Percentiles rank a stretch among this genome's conserved stretches.
Evolutionary conservation across 2,797 vertebrate genomes (phyloP).

Genomic region (Melanotaenia pygmaea): DNA sequence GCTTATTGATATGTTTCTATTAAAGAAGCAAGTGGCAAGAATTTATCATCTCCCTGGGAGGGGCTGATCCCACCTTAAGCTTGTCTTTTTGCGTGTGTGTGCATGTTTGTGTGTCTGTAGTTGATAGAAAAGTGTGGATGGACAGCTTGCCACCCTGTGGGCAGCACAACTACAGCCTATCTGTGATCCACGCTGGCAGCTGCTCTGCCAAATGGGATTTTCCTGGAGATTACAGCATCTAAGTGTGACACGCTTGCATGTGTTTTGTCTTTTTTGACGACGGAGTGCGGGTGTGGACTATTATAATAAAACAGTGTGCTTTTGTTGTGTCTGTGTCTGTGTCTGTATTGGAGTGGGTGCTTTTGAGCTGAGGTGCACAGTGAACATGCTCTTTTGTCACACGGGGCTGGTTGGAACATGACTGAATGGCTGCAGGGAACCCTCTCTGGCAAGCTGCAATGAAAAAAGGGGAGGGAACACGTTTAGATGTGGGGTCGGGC

Average conservation of each 20-base stretch:
- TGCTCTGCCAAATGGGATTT: constrained; percentile 87
- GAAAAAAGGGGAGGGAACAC: constrained; percentile 20
- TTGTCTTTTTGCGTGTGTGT: constrained; percentile 32
- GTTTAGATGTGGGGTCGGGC: constrained; percentile 56
- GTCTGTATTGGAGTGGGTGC: not conserved
- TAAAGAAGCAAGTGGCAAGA: constrained; percentile 60
- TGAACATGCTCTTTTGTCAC: constrained; percentile 72
- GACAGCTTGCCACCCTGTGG: constrained; percentile 86
- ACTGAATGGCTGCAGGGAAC: constrained; percentile 55
- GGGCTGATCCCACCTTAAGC: constrained; percentile 57
- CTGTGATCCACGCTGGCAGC: constrained; percentile 83
- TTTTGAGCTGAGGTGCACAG: constrained; percentile 54
- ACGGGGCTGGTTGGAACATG: constrained; percentile 71
- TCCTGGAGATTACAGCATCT: constrained; percentile 83
- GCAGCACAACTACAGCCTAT: constrained; percentile 72
- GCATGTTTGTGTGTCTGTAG: constrained; percentile 36
- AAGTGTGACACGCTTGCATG: constrained; percentile 75
- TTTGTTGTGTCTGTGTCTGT: constrained; percentile 15
- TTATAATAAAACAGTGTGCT: constrained; percentile 59
- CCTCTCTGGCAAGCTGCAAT: constrained; percentile 53
- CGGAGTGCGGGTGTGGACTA: constrained; percentile 51
- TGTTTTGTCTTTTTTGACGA: constrained; percentile 78
- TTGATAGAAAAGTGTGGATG: constrained; percentile 61
- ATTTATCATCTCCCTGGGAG: constrained; percentile 58
- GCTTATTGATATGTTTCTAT: constrained; percentile 59